Base-by-base conservation (phyloP, 2,888 invertebrate species). In the Lithophane ornitopus region DNA sequence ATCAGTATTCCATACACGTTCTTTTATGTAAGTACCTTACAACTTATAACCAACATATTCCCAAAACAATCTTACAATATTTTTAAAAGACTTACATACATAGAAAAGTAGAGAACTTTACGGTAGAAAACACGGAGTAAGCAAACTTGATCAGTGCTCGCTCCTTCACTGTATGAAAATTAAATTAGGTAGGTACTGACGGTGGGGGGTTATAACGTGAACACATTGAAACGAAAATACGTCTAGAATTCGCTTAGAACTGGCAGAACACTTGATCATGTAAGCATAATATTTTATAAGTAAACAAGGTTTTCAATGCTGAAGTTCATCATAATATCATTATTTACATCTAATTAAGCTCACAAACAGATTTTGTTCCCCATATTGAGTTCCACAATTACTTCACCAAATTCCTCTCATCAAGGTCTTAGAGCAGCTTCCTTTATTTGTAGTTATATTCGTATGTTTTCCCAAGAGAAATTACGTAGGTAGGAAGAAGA, bases 401-500 rank as follows among this genome's bases (percentile, higher is more conserved):
- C 63, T 58, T 56, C 34, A 76, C 14, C 49, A 82, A 41, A 49
- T 76, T 52, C 34, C 61, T 58, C 54, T 62, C 41, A 82, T 82
- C 78, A 58, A 58, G 49, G 54, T 67, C 80, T 61, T 65, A 74
- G 59, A 63, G 71, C 68, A 68, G 71, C 59, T 73, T 78, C 44
- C 73, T 80, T 73, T 81, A 67, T 80, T 78, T 83, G 44, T 81
- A 66, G 71, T 52, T 79, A 49, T 66, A 76, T 61, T 71, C 39
- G n/a, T 72, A 78, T 70, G 66, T 76, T 74, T 83, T 77, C 78
- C 81, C 84, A 74, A 70, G 86, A 86, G 85, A 76, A 85, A 84
- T 80, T 76, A 78, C 71, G 82, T 84, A 82, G 78, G 84, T 86
- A 75, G 76, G 82, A 79, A 80, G 80, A 82, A 82, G 84, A 72